These are phyloP conservation scores for Cordylochernes scorpioides DNA, from an alignment of 2,888 invertebrate genomes.

Conservation along the genomic window DNA sequence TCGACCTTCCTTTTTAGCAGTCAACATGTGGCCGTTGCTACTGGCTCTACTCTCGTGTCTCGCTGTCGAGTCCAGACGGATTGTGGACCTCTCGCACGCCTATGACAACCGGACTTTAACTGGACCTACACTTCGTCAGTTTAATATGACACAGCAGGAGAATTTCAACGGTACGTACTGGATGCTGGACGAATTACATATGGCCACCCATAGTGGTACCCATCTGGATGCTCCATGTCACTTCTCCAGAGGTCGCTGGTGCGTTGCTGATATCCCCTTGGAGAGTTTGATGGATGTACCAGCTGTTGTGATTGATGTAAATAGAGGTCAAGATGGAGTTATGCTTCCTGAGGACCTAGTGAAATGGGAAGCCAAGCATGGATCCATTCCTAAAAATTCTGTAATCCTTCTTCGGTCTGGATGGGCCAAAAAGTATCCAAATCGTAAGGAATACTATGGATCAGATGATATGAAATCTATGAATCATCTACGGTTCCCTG, in stretches of 20 bases:
- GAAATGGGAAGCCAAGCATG: conserved; percentile 23
- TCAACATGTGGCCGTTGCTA: too few species aligned
- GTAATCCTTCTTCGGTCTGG: conserved; percentile 26
- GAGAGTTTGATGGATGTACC: conserved; percentile 23
- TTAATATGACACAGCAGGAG: too few species aligned
- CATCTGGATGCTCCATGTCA: conserved; percentile 37
- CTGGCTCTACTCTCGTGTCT: too few species aligned
- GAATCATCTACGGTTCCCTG: conserved; percentile 19
- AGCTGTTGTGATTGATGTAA: conserved; percentile 11
- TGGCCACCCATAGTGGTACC: conserved; percentile 34
- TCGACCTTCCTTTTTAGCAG: too few species aligned
- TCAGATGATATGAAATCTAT: conserved; percentile 5
- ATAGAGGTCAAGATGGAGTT: conserved; percentile 5
- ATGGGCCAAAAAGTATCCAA: conserved; percentile 19
- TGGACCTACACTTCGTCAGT: too few species aligned
- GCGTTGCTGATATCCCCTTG: conserved; percentile 28
- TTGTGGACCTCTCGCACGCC: too few species aligned
- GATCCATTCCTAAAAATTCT: conserved; percentile 22
- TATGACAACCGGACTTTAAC: too few species aligned
- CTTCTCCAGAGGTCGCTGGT: conserved; percentile 25
- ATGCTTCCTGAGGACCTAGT: conserved; percentile 9
- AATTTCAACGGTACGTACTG: too few species aligned
- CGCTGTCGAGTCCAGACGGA: too few species aligned
- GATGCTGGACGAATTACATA: conserved; percentile 28
- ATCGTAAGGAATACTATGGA: conserved; percentile 11